Evolutionary conservation across 2,113 vertebrate species (phyloP), one percentile per base, ranked within the genome.

Genomic region (Mesoclemmys tuberculata): DNA sequence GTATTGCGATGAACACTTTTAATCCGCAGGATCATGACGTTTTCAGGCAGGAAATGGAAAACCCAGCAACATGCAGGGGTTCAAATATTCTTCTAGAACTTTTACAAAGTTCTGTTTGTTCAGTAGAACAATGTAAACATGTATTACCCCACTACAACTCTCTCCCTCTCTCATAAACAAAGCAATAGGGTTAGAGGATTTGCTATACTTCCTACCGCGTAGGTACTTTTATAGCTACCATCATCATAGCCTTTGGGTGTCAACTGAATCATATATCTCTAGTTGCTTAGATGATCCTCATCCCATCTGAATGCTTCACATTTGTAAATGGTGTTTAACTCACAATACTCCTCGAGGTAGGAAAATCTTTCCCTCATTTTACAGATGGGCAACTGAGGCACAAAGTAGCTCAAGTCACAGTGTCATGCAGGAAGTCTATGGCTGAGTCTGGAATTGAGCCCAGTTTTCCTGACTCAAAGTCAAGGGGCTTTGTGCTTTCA

Each of bases 201-300:
- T 91, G 78, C 51, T 85, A 35, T 74, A 24, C 10, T 41, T 19
- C 11, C 21, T 74, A 74, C 71, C 22, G 24, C n/a, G 8, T 21
- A 26, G 71, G 3, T 41, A 38, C n/a, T 41, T 74, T 44, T 74
- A 27, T 44, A 12, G 38, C 38, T 22, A 26, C 22, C 41, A 13
- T 75, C 64, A 64, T 35, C 58, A 68, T 35, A 38, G 35, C 35
- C 8, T 68, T 19, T 10, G 35, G 21, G 14, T 75, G 74, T 44
- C 74, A 75, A 44, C 84, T 82, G 46, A 80, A 82, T 24, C 19
- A 41, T 64, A 74, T 56, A 58, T n/a, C 51, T 64, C 6, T 26
- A 81, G 85, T 54, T 84, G 80, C 87, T 64, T 35, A 90, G 52
- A 79, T 84, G 91, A 79, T 93, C 84, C 48, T 82, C 56, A 85